phyloP scores from a whole-genome alignment of 2,797 vertebrate species.

The Typhlichthys subterraneus region DNA sequence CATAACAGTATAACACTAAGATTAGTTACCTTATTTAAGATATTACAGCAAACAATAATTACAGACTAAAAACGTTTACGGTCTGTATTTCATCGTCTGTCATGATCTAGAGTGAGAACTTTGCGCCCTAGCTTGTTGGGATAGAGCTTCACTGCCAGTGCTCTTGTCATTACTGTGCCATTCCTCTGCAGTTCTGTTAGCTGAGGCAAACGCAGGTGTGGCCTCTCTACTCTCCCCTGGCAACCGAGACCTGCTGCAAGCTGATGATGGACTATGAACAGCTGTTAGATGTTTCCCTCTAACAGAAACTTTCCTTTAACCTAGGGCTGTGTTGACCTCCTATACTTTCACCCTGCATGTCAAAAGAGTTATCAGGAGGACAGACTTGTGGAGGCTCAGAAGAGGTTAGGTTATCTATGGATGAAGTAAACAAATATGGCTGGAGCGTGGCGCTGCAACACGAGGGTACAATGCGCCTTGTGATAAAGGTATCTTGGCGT shows the following conservation, averaged over 20 bases:
- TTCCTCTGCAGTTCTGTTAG: slow-evolving; percentile 48
- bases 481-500: slow-evolving; percentile 75
- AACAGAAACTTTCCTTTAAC: slow-evolving; percentile 46
- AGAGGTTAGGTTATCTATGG: slow-evolving; percentile 52
- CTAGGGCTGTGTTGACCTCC: slow-evolving; percentile 33
- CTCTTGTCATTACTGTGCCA: slow-evolving; percentile 18
- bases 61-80: background rate
- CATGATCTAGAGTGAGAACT: slow-evolving; percentile 58
- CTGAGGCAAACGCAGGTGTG: slow-evolving; percentile 40
- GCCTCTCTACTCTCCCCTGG: slow-evolving; percentile 49
- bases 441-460: slow-evolving; percentile 35
- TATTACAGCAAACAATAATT: too few relatives aligned
- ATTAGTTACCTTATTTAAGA: too few relatives aligned
- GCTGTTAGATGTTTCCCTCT: slow-evolving; percentile 56
- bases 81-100: slow-evolving; percentile 33
- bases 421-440: slow-evolving; percentile 45
- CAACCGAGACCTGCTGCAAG: slow-evolving; percentile 35
- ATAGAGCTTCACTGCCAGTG: slow-evolving; percentile 37
- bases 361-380: slow-evolving; percentile 37
- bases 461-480: slow-evolving; percentile 39
- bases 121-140: slow-evolving; percentile 39
- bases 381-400: slow-evolving; percentile 47
- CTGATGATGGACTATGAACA: slow-evolving; percentile 12
- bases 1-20: too few relatives aligned
- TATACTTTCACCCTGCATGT: slow-evolving; percentile 47